Percentiles rank a stretch among this genome's conserved stretches.
These are phyloP conservation scores for Polydesmus complanatus DNA, from an alignment of 2,888 invertebrate species.

Conservation along the genomic window DNA sequence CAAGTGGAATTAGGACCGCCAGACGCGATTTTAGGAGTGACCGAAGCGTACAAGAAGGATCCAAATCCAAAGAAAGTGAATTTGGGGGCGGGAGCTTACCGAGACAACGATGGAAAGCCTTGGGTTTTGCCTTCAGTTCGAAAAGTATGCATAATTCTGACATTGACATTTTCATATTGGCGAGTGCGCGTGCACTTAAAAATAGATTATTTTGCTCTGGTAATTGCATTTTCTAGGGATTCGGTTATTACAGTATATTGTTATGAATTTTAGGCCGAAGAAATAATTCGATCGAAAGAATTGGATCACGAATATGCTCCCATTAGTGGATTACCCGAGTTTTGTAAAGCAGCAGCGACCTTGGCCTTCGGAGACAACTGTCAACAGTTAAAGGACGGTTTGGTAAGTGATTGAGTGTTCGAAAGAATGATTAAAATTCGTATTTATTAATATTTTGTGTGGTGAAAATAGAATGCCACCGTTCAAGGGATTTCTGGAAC, in stretches of 20 bases:
- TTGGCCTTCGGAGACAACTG: constrained; percentile 76
- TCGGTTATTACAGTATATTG: neutral
- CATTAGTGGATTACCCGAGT: constrained; percentile 72
- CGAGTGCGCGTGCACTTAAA: too few relatives aligned
- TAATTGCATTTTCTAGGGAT: neutral
- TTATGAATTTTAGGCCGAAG: constrained; percentile 56
- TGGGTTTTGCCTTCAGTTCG: constrained; percentile 78
- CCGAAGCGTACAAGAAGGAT: constrained; percentile 89
- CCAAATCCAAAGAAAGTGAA: constrained; percentile 87
- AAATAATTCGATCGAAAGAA: constrained; percentile 47
- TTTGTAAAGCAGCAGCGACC: constrained; percentile 66
- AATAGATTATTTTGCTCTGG: constrained; percentile 25
- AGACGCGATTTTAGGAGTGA: constrained; percentile 92
- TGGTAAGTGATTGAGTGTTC: too few relatives aligned
- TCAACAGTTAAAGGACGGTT: constrained; percentile 48
- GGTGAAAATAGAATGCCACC: constrained; percentile 43
- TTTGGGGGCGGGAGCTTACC: constrained; percentile 89
- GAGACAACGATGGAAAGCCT: constrained; percentile 95
- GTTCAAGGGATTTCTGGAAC: constrained; percentile 89
- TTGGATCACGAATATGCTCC: constrained; percentile 92
- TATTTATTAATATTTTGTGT: neutral
- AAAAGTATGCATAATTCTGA: too few relatives aligned
- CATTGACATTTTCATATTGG: too few relatives aligned
- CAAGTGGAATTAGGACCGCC: constrained; percentile 94
- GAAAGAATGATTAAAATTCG: neutral